phyloP scores from a whole-genome alignment of 2,888 invertebrate species.

The Synanthedon andrenaeformis region DNA sequence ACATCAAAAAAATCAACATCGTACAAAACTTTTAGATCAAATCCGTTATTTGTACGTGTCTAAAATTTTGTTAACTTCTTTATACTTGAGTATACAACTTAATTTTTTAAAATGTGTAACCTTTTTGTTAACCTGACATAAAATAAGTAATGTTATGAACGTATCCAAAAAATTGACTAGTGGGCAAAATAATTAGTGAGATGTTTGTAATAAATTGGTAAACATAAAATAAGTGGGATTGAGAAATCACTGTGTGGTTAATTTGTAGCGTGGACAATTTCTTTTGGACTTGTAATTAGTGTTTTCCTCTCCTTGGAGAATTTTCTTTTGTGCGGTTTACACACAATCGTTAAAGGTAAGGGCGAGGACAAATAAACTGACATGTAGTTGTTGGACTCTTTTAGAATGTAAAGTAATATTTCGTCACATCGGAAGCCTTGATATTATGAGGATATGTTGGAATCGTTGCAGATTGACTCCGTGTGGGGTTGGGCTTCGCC shows the following conservation, averaged over 20 bases:
- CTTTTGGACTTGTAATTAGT: neutral
- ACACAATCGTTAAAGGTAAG: conserved; percentile 61
- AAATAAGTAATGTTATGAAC: too few relatives aligned
- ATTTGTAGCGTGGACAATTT: conserved; percentile 9
- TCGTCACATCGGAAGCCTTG: conserved; percentile 1
- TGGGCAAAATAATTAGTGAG: conserved; percentile 38
- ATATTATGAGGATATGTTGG: conserved; percentile 16
- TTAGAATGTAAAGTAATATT: conserved; percentile 11
- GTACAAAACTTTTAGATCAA: too few relatives aligned
- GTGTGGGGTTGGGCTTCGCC: conserved; percentile 96
- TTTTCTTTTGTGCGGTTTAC: conserved; percentile 30
- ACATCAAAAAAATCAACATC: too few relatives aligned
- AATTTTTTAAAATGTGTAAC: too few relatives aligned
- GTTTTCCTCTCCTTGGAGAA: conserved; percentile 14
- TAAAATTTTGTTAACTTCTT: too few relatives aligned
- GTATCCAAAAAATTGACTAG: conserved; percentile 32
- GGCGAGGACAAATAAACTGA: conserved; percentile 20
- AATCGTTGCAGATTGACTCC: conserved; percentile 85
- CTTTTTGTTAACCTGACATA: too few relatives aligned
- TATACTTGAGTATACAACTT: too few relatives aligned
- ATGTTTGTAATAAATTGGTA: conserved; percentile 38
- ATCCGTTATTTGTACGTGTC: too few relatives aligned
- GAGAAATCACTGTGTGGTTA: conserved; percentile 51
- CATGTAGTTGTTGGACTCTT: conserved; percentile 24
- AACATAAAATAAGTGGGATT: conserved; percentile 51